These are phyloP conservation scores for Molossus molossus DNA, from an alignment of 2,797 vertebrate genomes.

Conservation along the genomic window DNA sequence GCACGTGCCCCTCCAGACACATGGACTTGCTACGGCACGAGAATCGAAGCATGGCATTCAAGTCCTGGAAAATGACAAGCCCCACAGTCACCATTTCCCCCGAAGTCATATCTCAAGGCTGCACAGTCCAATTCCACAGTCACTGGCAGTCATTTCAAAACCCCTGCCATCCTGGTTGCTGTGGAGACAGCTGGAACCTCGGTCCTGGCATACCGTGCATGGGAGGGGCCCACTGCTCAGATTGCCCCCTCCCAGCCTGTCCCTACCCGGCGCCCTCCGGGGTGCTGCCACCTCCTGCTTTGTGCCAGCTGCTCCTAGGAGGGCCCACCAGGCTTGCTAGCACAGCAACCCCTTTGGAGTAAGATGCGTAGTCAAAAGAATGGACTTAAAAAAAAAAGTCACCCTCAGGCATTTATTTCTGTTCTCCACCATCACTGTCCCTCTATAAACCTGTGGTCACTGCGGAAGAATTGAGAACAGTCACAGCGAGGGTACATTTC, in stretches of 20 bases:
- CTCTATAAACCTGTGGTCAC: rapidly evolving
- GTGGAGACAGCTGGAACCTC: rapidly evolving
- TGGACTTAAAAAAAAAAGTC: neutral
- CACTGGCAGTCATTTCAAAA: neutral
- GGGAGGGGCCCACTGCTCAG: neutral
- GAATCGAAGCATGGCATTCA: neutral
- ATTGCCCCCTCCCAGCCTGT: neutral
- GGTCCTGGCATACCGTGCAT: neutral
- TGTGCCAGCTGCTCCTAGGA: neutral
- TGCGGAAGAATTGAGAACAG: neutral
- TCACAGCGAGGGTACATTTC: rapidly evolving
- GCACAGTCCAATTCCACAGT: neutral
- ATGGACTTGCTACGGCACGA: no score
- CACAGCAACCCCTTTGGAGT: neutral
- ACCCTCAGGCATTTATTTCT: neutral
- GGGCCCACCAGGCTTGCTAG: neutral
- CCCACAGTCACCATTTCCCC: neutral
- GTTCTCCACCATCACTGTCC: neutral
- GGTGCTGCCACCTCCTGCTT: neutral
- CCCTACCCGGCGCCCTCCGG: rapidly evolving
- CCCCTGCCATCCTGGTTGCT: neutral
- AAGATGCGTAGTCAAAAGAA: neutral
- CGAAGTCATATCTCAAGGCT: neutral
- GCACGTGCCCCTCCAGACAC: neutral
- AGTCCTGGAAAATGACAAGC: neutral